Conservation (phyloP, 64 coral and sea anemone species). For the Actinia tenebrosa region DNA sequence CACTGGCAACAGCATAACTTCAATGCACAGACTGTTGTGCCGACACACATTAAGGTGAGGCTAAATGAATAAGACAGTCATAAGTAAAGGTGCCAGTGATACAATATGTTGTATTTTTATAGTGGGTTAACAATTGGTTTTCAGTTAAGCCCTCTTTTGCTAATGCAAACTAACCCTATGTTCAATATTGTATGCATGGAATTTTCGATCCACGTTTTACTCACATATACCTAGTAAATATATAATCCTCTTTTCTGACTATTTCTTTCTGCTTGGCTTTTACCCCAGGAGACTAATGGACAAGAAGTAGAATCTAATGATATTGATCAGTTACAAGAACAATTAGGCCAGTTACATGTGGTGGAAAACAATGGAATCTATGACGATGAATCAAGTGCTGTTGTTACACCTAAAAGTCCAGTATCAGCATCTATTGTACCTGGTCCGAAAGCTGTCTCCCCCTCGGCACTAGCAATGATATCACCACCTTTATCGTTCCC, state of each 20-base stretch:
- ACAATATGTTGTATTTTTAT: no score
- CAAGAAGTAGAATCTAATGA: background rate
- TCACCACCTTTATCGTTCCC: conserved; percentile 56
- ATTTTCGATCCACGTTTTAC: no score
- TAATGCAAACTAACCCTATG: no score
- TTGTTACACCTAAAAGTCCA: conserved; percentile 7
- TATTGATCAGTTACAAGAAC: conserved; percentile 7
- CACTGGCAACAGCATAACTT: conserved; percentile 94
- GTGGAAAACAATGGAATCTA: background rate
- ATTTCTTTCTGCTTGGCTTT: background rate
- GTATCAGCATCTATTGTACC: background rate
- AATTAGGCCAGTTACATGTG: background rate
- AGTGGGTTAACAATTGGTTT: no score
- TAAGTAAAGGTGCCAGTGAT: no score
- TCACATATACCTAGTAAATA: no score
- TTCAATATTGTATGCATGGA: no score
- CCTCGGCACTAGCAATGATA: background rate
- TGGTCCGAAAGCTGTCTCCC: background rate
- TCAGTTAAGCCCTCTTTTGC: no score
- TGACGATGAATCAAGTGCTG: background rate
- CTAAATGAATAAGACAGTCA: background rate
- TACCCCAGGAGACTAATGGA: conserved; percentile 3
- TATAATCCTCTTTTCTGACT: background rate
- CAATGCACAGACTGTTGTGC: conserved; percentile 31
- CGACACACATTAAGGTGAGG: conserved; percentile 27